These are phyloP conservation scores for Leptogaster cylindrica DNA, from an alignment of 2,888 invertebrate genomes.

Conservation along the genomic window DNA sequence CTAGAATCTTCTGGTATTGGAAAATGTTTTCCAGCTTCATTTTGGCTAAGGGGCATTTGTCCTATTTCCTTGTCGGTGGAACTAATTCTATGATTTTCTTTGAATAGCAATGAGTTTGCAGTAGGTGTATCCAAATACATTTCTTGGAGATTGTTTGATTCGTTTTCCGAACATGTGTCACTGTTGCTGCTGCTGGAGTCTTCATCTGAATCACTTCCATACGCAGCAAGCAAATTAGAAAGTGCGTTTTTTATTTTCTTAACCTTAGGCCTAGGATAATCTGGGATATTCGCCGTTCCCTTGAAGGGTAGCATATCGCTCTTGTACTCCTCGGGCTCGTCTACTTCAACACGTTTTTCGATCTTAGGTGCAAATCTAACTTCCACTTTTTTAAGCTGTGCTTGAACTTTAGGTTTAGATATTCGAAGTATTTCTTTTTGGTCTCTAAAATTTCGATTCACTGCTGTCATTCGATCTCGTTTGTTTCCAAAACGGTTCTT, in stretches of 20 bases:
- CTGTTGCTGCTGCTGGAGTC: too few relatives aligned
- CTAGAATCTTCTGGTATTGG: too few relatives aligned
- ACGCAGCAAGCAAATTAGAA: slow-evolving; percentile 55
- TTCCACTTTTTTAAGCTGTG: background rate
- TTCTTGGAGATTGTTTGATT: too few relatives aligned
- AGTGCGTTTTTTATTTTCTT: slow-evolving; percentile 50
- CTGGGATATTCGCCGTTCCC: slow-evolving; percentile 44
- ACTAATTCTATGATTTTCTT: too few relatives aligned
- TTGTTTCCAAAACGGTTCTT: slow-evolving; percentile 61
- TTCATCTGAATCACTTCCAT: slow-evolving; percentile 58
- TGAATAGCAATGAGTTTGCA: too few relatives aligned
- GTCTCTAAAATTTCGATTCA: slow-evolving; percentile 12
- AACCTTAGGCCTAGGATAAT: slow-evolving; percentile 25
- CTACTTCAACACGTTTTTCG: background rate
- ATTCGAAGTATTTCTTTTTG: background rate
- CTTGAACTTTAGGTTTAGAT: background rate
- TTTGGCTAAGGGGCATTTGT: too few relatives aligned
- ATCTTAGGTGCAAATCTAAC: background rate
- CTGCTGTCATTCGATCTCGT: slow-evolving; percentile 56
- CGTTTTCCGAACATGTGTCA: slow-evolving; percentile 19
- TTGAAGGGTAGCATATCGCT: slow-evolving; percentile 43
- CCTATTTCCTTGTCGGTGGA: too few relatives aligned
- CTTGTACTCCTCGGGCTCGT: background rate
- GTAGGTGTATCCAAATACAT: too few relatives aligned
- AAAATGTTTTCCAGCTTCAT: too few relatives aligned